A percentile compares a stretch with the other conserved stretches of the same genome.
phyloP scores from a whole-genome alignment of 1,140 invertebrate species.

The Calosoma granatense region DNA sequence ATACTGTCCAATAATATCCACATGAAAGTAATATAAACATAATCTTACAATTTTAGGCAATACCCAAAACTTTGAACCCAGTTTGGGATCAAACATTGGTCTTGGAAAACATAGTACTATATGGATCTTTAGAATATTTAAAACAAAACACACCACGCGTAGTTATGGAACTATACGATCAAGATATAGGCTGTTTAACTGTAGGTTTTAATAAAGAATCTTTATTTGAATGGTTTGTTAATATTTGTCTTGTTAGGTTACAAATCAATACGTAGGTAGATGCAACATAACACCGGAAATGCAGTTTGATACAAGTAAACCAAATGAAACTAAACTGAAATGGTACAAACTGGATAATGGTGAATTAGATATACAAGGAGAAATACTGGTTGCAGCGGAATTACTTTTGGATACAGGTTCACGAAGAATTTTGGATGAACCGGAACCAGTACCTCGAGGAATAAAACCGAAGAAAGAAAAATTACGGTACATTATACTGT shows the following conservation, averaged over 20 bases:
- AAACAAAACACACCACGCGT: slow-evolving; percentile 37
- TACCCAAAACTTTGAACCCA: slow-evolving; percentile 40
- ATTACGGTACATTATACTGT: slow-evolving; percentile 31
- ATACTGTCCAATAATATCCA: no score
- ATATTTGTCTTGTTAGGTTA: slow-evolving; percentile 30
- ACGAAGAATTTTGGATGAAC: not conserved
- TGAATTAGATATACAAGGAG: slow-evolving; percentile 35
- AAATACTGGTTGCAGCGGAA: slow-evolving; percentile 46
- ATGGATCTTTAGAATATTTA: slow-evolving; percentile 39
- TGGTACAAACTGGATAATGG: slow-evolving; percentile 42
- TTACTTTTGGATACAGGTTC: slow-evolving; percentile 36
- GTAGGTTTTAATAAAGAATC: slow-evolving; percentile 15
- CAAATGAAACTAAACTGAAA: slow-evolving; percentile 39
- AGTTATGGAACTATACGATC: slow-evolving; percentile 34
- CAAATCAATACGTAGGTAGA: slow-evolving; percentile 43
- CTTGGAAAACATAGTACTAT: slow-evolving; percentile 36
- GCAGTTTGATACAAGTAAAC: slow-evolving; percentile 37
- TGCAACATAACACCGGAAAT: slow-evolving; percentile 37
- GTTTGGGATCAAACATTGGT: slow-evolving; percentile 49
- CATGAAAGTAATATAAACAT: not conserved
- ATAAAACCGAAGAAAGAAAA: slow-evolving; percentile 20
- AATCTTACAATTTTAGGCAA: slow-evolving; percentile 25
- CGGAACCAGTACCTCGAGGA: slow-evolving; percentile 8
- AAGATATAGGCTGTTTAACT: slow-evolving; percentile 25
- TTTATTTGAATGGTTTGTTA: not conserved